A percentile compares a stretch with the other conserved stretches of the same genome.
Conservation (phyloP, 2,797 vertebrate genomes). For the Telmatherina bonti region DNA sequence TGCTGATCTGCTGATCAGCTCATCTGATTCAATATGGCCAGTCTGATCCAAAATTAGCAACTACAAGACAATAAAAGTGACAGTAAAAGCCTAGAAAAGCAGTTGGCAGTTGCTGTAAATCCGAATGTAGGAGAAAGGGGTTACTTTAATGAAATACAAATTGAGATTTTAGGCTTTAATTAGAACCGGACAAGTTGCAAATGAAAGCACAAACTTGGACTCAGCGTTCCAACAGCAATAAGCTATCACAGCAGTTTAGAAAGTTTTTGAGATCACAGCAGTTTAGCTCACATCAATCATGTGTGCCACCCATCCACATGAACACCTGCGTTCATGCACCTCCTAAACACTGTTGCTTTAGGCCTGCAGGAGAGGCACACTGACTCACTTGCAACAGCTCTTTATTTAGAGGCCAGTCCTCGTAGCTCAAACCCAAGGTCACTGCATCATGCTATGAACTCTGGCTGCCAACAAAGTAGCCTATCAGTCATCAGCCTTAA, state of each 20-base stretch:
- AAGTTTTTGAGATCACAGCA: slow-evolving; percentile 44
- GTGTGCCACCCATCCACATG: slow-evolving; percentile 13
- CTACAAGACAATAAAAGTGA: not conserved
- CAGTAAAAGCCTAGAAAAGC: no score
- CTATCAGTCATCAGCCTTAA: slow-evolving; percentile 81
- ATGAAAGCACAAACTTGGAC: not conserved
- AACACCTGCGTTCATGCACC: slow-evolving; percentile 40
- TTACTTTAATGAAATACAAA: not conserved
- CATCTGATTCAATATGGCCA: not conserved
- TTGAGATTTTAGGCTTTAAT: not conserved
- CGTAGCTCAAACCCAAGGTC: slow-evolving; percentile 76
- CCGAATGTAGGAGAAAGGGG: no score
- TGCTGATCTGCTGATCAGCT: not conserved
- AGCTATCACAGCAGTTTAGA: slow-evolving; percentile 21
- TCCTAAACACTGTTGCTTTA: slow-evolving; percentile 45
- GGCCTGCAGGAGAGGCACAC: slow-evolving; percentile 29
- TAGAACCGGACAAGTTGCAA: not conserved
- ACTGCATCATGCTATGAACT: slow-evolving; percentile 70
- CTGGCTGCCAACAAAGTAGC: slow-evolving; percentile 76
- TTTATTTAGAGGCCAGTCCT: slow-evolving; percentile 76
- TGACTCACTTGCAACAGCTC: slow-evolving; percentile 53
- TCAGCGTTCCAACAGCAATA: not conserved
- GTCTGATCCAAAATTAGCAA: not conserved
- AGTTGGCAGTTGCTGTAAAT: not conserved
- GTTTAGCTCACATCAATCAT: slow-evolving; percentile 52